Evolutionary conservation across 2,113 vertebrate genomes (phyloP).

Genomic region (Cryptotis parvus): DNA sequence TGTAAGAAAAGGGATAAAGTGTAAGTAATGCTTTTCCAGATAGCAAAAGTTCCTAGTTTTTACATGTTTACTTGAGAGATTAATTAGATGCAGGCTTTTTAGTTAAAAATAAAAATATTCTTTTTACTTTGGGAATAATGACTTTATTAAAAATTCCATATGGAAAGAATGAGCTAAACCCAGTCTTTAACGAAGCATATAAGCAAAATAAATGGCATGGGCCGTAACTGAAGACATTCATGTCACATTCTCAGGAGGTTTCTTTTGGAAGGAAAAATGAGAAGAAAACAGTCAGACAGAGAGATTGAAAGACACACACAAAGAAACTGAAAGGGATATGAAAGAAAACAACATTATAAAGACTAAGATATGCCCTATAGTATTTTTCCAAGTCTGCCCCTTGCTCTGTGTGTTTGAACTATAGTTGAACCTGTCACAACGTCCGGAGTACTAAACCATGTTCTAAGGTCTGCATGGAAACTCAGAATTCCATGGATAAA

Average conservation of each 20-base stretch:
- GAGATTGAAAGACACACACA: neutral
- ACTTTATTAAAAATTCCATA: slow-evolving; percentile 69
- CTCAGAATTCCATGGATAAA: neutral
- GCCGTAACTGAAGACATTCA: slow-evolving; percentile 62
- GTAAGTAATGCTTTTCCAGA: slow-evolving; percentile 43
- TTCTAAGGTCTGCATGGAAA: neutral
- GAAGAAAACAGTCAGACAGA: slow-evolving; percentile 45
- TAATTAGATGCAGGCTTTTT: slow-evolving; percentile 66
- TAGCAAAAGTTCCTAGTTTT: slow-evolving; percentile 11
- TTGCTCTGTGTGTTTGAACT: slow-evolving; percentile 64
- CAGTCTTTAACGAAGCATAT: slow-evolving; percentile 54
- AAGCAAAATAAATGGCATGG: slow-evolving; percentile 56
- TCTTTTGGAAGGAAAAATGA: slow-evolving; percentile 48
- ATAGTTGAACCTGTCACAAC: slow-evolving; percentile 57
- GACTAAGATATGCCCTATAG: slow-evolving; percentile 37
- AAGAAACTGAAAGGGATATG: slow-evolving; percentile 55
- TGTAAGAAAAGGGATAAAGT: neutral
- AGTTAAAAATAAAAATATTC: slow-evolving; percentile 30
- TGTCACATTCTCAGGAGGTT: slow-evolving; percentile 48
- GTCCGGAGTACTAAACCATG: neutral
- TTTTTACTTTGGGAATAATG: slow-evolving; percentile 54
- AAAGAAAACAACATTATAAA: slow-evolving; percentile 60
- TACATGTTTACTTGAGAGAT: slow-evolving; percentile 52
- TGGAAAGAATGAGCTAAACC: slow-evolving; percentile 53
- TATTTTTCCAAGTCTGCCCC: slow-evolving; percentile 53